Percentiles rank a stretch among this genome's conserved stretches.
phyloP scores from a whole-genome alignment of 2,888 invertebrate genomes.

The Rhagonycha lutea region DNA sequence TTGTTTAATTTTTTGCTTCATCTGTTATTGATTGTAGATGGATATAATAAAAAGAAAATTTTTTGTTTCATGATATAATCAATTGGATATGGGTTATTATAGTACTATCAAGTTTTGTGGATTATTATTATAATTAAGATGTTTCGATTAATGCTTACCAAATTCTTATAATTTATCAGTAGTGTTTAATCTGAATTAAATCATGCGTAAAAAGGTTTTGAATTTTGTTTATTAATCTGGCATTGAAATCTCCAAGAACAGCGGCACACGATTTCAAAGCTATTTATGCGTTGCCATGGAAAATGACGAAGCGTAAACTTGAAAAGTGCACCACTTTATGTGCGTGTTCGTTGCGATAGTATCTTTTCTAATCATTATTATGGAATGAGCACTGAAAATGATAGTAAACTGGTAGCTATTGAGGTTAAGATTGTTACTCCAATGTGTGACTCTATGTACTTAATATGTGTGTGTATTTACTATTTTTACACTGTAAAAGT shows the following conservation, averaged over 20 bases:
- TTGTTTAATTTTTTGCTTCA: not conserved
- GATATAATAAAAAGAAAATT: not conserved
- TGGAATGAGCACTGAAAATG: slow-evolving; percentile 24
- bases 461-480: slow-evolving; percentile 6
- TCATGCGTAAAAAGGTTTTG: not conserved
- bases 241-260: slow-evolving; percentile 9
- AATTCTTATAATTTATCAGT: not conserved
- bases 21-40: not conserved
- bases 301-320: slow-evolving; percentile 16
- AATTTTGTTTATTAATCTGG: slow-evolving; percentile 5
- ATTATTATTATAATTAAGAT: not conserved
- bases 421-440: slow-evolving; percentile 24
- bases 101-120: not conserved
- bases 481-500: slow-evolving; percentile 17
- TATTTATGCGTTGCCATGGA: not conserved
- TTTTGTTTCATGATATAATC: not conserved
- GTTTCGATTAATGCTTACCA: not conserved
- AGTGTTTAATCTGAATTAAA: not conserved
- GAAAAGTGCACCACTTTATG: slow-evolving; percentile 21
- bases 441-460: not conserved
- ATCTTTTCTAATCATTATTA: slow-evolving; percentile 23
- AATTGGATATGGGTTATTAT: not conserved
- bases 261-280: slow-evolving; percentile 4
- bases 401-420: slow-evolving; percentile 27
- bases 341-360: slow-evolving; percentile 23